Evolutionary conservation across 2,113 vertebrate species (phyloP).

Genomic region (Chinchilla lanigera): DNA sequence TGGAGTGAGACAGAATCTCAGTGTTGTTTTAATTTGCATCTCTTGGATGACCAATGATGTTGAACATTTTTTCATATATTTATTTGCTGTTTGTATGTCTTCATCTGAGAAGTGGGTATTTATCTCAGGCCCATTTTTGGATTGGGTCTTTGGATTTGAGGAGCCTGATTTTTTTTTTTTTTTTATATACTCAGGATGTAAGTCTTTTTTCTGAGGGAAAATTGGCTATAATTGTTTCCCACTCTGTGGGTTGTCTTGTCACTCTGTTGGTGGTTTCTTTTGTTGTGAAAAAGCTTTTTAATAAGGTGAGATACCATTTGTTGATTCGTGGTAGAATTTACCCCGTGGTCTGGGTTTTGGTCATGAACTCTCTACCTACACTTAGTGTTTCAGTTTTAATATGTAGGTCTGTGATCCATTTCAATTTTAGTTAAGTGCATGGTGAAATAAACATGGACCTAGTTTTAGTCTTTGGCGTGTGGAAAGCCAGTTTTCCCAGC

Average conservation of each 20-base stretch:
- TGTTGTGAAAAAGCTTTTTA: not conserved
- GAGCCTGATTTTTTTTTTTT: not conserved
- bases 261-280: not conserved
- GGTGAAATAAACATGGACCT: not conserved
- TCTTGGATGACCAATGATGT: not conserved
- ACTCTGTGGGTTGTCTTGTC: not conserved
- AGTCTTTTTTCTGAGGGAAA: not conserved
- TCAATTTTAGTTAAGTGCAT: not conserved
- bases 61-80: not conserved
- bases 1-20: not conserved
- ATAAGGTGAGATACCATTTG: not conserved
- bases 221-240: not conserved
- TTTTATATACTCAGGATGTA: not conserved
- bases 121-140: not conserved
- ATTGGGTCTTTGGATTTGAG: not conserved
- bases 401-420: not conserved
- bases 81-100: not conserved
- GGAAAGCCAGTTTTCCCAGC: not conserved
- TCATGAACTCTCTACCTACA: not conserved
- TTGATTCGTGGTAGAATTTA: not conserved
- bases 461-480: not conserved
- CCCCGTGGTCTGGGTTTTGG: not conserved
- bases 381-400: not conserved
- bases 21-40: not conserved
- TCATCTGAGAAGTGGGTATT: not conserved